These are phyloP conservation scores for Coptodon bakossiorum DNA, from an alignment of 2,113 vertebrate genomes.

Conservation along the genomic window DNA sequence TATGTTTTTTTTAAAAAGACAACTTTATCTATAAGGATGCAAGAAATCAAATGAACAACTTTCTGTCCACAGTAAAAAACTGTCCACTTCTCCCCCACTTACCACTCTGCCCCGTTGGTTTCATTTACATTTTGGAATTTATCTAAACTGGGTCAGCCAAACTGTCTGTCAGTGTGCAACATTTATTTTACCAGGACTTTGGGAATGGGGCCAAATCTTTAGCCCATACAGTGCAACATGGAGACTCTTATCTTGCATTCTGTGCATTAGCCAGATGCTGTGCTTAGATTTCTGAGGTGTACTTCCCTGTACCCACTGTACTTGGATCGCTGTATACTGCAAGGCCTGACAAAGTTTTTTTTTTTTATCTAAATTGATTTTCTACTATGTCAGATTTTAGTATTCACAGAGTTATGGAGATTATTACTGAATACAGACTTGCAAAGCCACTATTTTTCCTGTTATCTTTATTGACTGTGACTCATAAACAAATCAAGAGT, in stretches of 20 bases:
- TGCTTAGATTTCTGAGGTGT: not conserved
- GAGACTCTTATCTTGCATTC: slow-evolving; percentile 39
- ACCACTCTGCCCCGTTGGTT: slow-evolving; percentile 21
- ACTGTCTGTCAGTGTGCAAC: slow-evolving; percentile 50
- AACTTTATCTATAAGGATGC: slow-evolving; percentile 3
- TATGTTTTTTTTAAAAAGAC: not conserved
- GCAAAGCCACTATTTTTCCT: not conserved
- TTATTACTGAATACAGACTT: not conserved
- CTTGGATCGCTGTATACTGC: not conserved
- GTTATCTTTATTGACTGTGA: not conserved
- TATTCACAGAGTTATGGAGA: not conserved
- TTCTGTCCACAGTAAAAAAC: not conserved
- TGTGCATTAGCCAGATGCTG: slow-evolving; percentile 30
- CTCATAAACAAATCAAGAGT: not conserved
- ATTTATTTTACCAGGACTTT: slow-evolving; percentile 58
- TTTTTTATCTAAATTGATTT: not conserved
- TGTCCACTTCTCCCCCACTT: not conserved
- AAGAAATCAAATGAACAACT: not conserved
- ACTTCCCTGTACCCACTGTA: not conserved
- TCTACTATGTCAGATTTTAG: not conserved
- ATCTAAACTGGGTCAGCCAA: slow-evolving; percentile 69
- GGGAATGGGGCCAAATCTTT: slow-evolving; percentile 37
- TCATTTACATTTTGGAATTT: slow-evolving; percentile 52
- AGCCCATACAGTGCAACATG: slow-evolving; percentile 11
- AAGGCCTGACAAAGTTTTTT: not conserved